Conservation (phyloP, 2,797 vertebrate species). For the Alfaro cultratus region DNA sequence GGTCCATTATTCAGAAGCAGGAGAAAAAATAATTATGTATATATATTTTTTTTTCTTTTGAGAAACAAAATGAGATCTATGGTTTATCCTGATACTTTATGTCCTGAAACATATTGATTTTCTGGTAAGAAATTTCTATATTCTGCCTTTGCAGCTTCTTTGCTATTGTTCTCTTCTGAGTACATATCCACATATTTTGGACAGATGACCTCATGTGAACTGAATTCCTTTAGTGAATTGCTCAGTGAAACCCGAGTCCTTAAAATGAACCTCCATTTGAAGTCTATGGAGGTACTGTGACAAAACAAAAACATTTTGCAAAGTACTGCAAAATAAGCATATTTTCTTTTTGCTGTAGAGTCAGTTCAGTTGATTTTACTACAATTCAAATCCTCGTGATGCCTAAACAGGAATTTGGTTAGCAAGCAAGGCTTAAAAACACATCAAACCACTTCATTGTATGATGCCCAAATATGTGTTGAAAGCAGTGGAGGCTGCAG, state of each 20-base stretch:
- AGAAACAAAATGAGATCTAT: background rate
- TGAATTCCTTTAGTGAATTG: background rate
- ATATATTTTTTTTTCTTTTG: background rate
- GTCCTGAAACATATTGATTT: background rate
- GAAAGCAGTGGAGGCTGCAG: conserved; percentile 27
- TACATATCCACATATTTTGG: background rate
- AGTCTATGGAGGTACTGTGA: background rate
- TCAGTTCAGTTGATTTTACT: conserved; percentile 56
- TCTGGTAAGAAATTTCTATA: background rate
- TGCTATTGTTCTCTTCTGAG: background rate
- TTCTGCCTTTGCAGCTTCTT: background rate
- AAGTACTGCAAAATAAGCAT: background rate
- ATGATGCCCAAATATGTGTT: conserved; percentile 58
- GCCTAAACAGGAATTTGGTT: conserved; percentile 55
- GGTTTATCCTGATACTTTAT: background rate
- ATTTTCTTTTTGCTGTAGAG: background rate
- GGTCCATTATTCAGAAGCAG: background rate
- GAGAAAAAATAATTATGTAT: background rate
- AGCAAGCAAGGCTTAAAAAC: conserved; percentile 41
- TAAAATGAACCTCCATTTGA: background rate
- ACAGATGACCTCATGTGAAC: background rate
- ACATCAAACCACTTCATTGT: conserved; percentile 51
- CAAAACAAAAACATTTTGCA: background rate
- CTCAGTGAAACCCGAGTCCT: background rate
- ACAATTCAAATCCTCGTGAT: conserved; percentile 64